Evolutionary conservation across 2,797 vertebrate species (phyloP).

Genomic region (Limosa lapponica): DNA sequence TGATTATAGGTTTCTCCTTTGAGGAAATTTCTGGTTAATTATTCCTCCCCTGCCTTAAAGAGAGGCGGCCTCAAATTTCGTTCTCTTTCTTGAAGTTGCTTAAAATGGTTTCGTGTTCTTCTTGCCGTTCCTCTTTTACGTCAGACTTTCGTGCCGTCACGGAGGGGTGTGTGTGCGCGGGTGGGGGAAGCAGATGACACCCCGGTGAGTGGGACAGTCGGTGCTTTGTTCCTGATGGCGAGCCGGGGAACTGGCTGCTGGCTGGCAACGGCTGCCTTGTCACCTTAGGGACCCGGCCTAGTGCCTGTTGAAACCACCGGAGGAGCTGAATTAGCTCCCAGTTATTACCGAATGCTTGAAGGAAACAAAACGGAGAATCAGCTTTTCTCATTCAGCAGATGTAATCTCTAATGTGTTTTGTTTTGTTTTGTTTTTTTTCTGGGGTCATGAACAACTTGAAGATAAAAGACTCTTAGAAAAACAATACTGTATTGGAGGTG

Average conservation of each 20-base stretch:
- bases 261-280: background rate
- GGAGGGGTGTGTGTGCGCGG: background rate
- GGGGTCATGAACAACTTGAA: background rate
- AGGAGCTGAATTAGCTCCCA: background rate
- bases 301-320: background rate
- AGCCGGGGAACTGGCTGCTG: background rate
- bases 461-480: background rate
- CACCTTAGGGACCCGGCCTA: background rate
- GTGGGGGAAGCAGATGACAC: background rate
- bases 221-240: background rate
- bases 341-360: background rate
- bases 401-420: background rate
- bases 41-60: background rate
- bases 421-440: background rate
- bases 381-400: background rate
- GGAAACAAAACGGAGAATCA: background rate
- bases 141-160: background rate
- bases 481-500: background rate
- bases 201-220: background rate
- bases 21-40: conserved; percentile 26
- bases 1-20: background rate
- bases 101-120: background rate
- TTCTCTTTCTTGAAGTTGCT: background rate
- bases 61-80: background rate
- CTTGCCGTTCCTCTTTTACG: background rate